Evolutionary conservation across 2,888 invertebrate genomes (phyloP).

Genomic region (Pyrochroa serraticornis): DNA sequence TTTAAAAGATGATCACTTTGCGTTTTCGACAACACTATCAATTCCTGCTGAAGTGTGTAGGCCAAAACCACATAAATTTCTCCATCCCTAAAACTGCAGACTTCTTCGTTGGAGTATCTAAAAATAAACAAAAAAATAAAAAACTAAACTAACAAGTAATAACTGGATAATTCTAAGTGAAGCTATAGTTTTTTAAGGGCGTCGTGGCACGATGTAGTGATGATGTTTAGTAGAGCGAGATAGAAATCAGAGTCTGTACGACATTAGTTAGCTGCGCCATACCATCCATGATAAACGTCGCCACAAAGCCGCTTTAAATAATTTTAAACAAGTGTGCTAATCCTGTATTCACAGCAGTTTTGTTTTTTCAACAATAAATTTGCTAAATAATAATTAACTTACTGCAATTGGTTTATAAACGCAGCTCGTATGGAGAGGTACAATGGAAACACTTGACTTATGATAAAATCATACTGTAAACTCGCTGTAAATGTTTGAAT

Average conservation of each 20-base stretch:
- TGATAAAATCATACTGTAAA: conserved; percentile 35
- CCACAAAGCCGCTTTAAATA: too few relatives aligned
- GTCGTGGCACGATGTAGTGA: too few relatives aligned
- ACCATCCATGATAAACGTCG: too few relatives aligned
- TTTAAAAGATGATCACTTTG: conserved; percentile 31
- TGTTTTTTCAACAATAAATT: background rate
- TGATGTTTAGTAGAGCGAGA: too few relatives aligned
- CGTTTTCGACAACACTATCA: conserved; percentile 8
- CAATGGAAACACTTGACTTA: conserved; percentile 39
- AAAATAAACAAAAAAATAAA: conserved; percentile 1
- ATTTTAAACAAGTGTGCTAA: too few relatives aligned
- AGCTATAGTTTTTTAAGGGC: too few relatives aligned
- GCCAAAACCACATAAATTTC: background rate
- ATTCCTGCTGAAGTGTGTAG: background rate
- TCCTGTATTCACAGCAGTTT: too few relatives aligned
- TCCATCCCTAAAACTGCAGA: background rate
- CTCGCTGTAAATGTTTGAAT: conserved; percentile 33
- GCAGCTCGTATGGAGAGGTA: conserved; percentile 39
- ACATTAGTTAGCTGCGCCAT: too few relatives aligned
- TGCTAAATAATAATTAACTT: conserved; percentile 2
- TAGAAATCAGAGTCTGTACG: too few relatives aligned
- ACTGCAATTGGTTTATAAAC: conserved; percentile 13
- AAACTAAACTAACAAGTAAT: too few relatives aligned
- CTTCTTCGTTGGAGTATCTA: background rate
- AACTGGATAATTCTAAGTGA: too few relatives aligned